A percentile compares a stretch with the other conserved stretches of the same genome.
phyloP scores from a whole-genome alignment of 2,797 vertebrate genomes.

The Microchirus variegatus region DNA sequence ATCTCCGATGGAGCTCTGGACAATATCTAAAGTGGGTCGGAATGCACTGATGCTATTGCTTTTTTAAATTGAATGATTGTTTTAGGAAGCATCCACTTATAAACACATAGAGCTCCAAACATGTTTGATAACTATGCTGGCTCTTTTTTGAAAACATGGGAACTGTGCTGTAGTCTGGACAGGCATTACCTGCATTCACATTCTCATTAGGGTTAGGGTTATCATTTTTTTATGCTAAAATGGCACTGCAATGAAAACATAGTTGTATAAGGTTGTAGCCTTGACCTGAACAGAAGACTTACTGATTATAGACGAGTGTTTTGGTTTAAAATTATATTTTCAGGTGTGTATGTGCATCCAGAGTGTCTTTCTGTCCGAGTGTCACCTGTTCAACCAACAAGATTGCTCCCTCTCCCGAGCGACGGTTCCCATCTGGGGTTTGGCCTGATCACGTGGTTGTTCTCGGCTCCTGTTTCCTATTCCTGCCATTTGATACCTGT shows the following conservation, averaged over 20 bases:
- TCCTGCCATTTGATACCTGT: constrained; percentile 59
- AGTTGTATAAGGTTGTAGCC: too few species aligned
- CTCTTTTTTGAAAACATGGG: too few species aligned
- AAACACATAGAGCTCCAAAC: too few species aligned
- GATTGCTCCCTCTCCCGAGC: constrained; percentile 15
- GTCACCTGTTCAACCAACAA: constrained; percentile 43
- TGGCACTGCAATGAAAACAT: too few species aligned
- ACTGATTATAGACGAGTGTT: background rate
- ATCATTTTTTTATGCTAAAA: too few species aligned
- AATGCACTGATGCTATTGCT: constrained; percentile 27
- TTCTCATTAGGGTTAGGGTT: too few species aligned
- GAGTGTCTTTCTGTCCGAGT: constrained; percentile 3
- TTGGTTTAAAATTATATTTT: background rate
- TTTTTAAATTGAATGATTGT: constrained; percentile 11
- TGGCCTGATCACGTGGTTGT: constrained; percentile 42
- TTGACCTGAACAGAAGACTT: too few species aligned
- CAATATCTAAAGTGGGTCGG: constrained; percentile 23
- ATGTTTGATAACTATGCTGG: too few species aligned
- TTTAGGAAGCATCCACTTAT: constrained; percentile 1
- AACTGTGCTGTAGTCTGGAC: too few species aligned
- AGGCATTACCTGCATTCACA: too few species aligned
- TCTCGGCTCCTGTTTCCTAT: constrained; percentile 56
- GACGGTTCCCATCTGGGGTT: constrained; percentile 46
- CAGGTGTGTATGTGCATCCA: background rate
- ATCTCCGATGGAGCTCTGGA: constrained; percentile 32